Evolutionary conservation across 2,113 vertebrate genomes (phyloP).

Genomic region (Caretta caretta): DNA sequence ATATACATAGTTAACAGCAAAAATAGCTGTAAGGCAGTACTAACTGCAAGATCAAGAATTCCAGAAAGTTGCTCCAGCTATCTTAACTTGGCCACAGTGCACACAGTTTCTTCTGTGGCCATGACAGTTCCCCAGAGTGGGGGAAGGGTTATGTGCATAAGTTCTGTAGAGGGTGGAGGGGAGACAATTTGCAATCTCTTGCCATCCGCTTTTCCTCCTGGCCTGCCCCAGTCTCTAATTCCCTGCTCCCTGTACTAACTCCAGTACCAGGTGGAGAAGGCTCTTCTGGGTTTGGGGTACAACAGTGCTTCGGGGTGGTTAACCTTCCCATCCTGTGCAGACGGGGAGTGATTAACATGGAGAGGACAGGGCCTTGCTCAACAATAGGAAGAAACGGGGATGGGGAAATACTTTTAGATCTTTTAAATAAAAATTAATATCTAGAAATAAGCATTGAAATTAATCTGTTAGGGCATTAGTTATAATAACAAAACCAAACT

Average conservation of each 20-base stretch:
- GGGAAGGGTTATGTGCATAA: not conserved
- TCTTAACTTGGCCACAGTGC: not conserved
- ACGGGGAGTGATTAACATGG: not conserved
- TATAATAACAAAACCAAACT: no score
- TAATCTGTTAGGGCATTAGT: no score
- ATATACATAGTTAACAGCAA: not conserved
- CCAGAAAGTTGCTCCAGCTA: not conserved
- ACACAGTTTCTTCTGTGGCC: not conserved
- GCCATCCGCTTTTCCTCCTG: not conserved
- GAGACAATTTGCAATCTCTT: not conserved
- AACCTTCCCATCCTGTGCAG: not conserved
- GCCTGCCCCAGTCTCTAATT: not conserved
- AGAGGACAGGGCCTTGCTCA: not conserved
- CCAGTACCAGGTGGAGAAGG: not conserved
- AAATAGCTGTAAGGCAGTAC: not conserved
- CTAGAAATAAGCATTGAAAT: no score
- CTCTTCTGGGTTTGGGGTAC: not conserved
- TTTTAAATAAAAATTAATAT: no score
- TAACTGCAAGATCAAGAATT: not conserved
- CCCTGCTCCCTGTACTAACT: not conserved
- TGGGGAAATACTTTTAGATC: not conserved
- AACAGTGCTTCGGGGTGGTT: not conserved
- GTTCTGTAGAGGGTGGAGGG: not conserved
- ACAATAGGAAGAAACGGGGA: not conserved
- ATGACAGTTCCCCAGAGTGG: not conserved